These are phyloP conservation scores for Sitobion miscanthi DNA, from an alignment of 1,140 invertebrate genomes.

Conservation along the genomic window DNA sequence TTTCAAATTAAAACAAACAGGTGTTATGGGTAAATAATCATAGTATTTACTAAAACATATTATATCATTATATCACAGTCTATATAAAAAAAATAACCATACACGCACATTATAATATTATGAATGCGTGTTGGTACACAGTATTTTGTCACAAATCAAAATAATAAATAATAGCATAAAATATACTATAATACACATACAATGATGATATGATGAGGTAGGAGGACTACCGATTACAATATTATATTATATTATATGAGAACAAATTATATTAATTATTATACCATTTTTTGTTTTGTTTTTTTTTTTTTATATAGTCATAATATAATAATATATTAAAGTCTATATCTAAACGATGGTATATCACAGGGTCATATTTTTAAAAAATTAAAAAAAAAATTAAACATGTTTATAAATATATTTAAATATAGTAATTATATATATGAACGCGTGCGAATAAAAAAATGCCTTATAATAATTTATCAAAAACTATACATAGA, in stretches of 20 bases:
- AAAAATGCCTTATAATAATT: constrained; percentile 43
- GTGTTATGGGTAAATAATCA: constrained; percentile 28
- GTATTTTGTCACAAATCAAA: neutral
- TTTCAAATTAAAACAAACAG: neutral
- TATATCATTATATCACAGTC: constrained; percentile 41
- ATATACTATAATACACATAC: neutral
- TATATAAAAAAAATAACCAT: constrained; percentile 10
- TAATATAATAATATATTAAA: constrained; percentile 9
- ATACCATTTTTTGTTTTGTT: neutral
- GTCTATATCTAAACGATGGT: constrained; percentile 17
- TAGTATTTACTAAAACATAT: constrained; percentile 33
- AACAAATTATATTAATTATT: constrained; percentile 5
- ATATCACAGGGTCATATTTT: constrained; percentile 39
- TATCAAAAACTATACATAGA: neutral
- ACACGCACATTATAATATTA: neutral
- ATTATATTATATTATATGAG: neutral
- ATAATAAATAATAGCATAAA: neutral
- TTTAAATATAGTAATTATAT: constrained; percentile 13
- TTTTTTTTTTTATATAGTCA: neutral
- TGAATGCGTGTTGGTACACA: neutral
- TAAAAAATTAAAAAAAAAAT: constrained; percentile 19
- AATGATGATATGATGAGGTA: neutral
- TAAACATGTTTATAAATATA: constrained; percentile 40
- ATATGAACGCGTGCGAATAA: constrained; percentile 50
- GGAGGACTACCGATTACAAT: constrained; percentile 20